Conservation (phyloP, 2,113 vertebrate species). For the Dicrurus megarhynchus region DNA sequence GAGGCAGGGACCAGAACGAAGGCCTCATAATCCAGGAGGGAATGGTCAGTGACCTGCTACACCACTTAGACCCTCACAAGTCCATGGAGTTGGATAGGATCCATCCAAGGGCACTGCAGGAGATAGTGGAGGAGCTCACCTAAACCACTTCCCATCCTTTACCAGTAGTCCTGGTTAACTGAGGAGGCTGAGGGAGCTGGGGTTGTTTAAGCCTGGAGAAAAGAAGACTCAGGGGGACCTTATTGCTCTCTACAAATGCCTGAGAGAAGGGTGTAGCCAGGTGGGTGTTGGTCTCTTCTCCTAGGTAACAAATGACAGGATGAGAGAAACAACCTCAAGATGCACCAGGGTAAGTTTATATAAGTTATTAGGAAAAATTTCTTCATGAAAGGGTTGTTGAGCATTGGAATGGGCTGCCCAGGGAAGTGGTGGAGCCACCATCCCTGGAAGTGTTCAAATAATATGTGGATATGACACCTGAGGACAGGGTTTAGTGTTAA, state of each 20-base stretch:
- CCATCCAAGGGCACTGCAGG: not conserved
- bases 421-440: not conserved
- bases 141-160: not conserved
- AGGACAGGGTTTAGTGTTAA: not conserved
- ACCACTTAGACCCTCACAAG: not conserved
- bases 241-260: not conserved
- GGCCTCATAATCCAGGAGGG: not conserved
- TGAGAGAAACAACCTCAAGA: not conserved
- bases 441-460: not conserved
- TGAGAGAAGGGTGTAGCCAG: not conserved
- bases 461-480: too few relatives aligned
- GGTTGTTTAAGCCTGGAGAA: not conserved
- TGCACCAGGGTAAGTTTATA: not conserved
- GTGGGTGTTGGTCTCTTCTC: not conserved
- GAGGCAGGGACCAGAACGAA: not conserved
- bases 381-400: not conserved
- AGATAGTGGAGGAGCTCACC: not conserved
- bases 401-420: not conserved
- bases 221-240: not conserved
- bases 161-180: not conserved
- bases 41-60: not conserved
- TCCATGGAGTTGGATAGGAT: not conserved
- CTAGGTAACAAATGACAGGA: fast-evolving
- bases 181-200: not conserved
- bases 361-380: not conserved